phyloP scores from a whole-genome alignment of 2,113 vertebrate genomes.

The Capreolus pygargus region DNA sequence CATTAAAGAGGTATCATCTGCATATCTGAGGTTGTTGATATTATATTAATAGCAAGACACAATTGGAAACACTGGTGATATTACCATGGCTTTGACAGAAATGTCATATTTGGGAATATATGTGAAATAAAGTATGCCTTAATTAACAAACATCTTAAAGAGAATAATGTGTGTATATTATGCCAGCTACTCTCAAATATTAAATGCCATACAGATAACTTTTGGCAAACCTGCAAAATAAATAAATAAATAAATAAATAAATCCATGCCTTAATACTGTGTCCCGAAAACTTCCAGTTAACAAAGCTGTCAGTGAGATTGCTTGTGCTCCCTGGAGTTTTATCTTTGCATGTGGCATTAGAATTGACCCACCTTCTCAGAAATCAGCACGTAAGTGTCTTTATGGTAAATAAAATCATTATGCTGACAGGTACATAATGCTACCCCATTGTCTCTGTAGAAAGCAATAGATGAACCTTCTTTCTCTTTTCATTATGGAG shows the following conservation, averaged over 20 bases:
- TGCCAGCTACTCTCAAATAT: background rate
- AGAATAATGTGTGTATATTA: background rate
- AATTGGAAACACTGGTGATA: background rate
- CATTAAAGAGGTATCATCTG: background rate
- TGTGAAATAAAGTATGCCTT: background rate
- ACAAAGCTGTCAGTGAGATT: background rate
- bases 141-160: background rate
- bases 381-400: background rate
- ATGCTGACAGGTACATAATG: background rate
- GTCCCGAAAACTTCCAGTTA: background rate
- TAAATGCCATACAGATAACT: background rate
- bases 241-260: background rate
- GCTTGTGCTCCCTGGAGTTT: background rate
- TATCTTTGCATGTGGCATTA: background rate
- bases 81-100: background rate
- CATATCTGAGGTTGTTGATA: background rate
- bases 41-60: background rate
- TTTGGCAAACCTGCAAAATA: background rate
- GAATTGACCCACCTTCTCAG: background rate
- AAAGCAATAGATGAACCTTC: background rate
- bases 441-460: background rate
- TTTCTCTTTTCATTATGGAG: background rate
- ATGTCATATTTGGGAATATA: background rate
- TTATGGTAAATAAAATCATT: background rate
- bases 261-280: background rate